Percentiles rank a stretch among this genome's conserved stretches.
phyloP scores from a whole-genome alignment of 2,888 invertebrate species.

The Mimumesa dahlbomi region DNA sequence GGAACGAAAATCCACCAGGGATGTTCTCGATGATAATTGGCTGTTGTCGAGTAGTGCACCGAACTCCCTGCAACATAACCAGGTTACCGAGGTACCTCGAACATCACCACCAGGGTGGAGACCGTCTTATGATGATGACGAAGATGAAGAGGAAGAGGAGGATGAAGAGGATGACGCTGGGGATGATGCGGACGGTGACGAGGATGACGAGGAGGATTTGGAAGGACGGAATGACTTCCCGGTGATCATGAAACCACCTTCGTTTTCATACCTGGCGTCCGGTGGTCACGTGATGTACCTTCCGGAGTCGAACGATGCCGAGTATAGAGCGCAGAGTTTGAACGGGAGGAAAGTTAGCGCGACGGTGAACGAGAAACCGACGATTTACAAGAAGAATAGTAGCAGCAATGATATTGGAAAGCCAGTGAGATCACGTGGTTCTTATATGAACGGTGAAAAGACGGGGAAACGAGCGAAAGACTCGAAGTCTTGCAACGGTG shows the following conservation, averaged over 20 bases:
- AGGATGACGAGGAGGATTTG: constrained; percentile 32
- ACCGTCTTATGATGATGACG: constrained; percentile 30
- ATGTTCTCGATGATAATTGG: constrained; percentile 86
- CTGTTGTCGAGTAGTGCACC: constrained; percentile 90
- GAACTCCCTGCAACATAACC: constrained; percentile 87
- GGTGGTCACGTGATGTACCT: constrained; percentile 91
- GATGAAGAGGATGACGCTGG: constrained; percentile 33
- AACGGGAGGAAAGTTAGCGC: constrained; percentile 49
- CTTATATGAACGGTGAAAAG: background rate
- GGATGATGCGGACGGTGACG: constrained; percentile 24
- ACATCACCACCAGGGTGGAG: constrained; percentile 47
- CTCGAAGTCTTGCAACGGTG: constrained; percentile 36
- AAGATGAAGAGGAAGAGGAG: constrained; percentile 13
- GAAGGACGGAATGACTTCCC: constrained; percentile 66
- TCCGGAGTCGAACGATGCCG: constrained; percentile 81
- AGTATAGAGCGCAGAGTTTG: constrained; percentile 63
- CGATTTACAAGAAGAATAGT: constrained; percentile 50
- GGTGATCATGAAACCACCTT: constrained; percentile 76
- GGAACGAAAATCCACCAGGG: constrained; percentile 80
- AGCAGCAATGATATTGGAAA: constrained; percentile 27
- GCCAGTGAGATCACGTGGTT: background rate
- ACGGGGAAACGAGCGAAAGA: constrained; percentile 32
- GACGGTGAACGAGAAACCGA: constrained; percentile 26
- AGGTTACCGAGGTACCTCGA: constrained; percentile 63
- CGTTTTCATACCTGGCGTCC: constrained; percentile 84